These are phyloP conservation scores for Marronus borbonicus DNA, from an alignment of 2,888 invertebrate species.

Conservation along the genomic window DNA sequence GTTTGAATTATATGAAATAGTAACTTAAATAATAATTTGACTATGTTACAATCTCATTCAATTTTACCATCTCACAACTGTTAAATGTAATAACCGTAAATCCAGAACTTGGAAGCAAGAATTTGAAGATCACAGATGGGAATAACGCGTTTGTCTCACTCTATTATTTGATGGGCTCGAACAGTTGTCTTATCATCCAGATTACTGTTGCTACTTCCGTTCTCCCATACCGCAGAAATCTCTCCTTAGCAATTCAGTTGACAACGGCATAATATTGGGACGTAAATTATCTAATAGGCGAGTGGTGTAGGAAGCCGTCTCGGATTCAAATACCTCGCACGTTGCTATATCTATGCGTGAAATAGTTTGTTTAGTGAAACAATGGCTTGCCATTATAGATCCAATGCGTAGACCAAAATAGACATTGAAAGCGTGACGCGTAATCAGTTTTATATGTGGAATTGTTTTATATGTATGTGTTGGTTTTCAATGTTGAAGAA, in stretches of 20 bases:
- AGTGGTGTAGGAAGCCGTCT: background rate
- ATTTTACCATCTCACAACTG: too few relatives aligned
- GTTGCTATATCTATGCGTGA: background rate
- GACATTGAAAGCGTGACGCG: background rate
- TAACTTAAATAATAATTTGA: too few relatives aligned
- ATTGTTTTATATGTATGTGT: background rate
- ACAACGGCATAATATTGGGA: constrained; percentile 1
- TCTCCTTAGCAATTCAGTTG: background rate
- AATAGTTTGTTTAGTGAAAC: constrained; percentile 1
- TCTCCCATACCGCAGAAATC: background rate
- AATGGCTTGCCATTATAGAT: background rate
- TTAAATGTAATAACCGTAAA: too few relatives aligned
- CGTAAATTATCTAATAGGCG: constrained; percentile 13
- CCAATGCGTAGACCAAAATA: background rate
- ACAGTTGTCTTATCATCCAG: constrained; percentile 9
- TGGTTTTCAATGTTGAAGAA: too few relatives aligned
- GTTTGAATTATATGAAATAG: too few relatives aligned
- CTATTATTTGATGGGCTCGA: background rate
- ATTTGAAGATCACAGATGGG: background rate
- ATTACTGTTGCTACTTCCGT: constrained; percentile 9
- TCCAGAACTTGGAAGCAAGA: too few relatives aligned
- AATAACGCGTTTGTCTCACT: background rate
- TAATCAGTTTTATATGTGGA: background rate
- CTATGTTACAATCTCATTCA: too few relatives aligned
- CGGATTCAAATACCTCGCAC: background rate